These are phyloP conservation scores for Tortrix viridana DNA, from an alignment of 2,888 invertebrate species.

Conservation along the genomic window DNA sequence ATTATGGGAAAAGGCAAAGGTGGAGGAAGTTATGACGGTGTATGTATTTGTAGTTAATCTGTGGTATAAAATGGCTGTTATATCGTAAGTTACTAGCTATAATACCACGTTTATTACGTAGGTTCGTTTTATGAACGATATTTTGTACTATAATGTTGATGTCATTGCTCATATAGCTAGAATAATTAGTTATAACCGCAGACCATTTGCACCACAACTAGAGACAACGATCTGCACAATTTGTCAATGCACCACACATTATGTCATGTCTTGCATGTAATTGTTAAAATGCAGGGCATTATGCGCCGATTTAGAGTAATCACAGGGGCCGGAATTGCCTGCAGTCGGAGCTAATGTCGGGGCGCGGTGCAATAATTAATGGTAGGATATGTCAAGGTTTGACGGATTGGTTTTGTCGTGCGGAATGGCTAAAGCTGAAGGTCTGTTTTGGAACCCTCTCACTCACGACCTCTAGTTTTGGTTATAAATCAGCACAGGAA, in stretches of 20 bases:
- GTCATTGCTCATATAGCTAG: too few species aligned
- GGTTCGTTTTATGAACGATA: neutral
- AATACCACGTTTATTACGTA: neutral
- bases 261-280: slow-evolving; percentile 34
- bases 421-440: slow-evolving; percentile 23
- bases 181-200: too few species aligned
- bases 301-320: slow-evolving; percentile 29
- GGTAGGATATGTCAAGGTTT: slow-evolving; percentile 25
- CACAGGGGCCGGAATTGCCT: slow-evolving; percentile 21
- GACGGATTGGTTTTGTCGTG: slow-evolving; percentile 30
- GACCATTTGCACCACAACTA: slow-evolving; percentile 18
- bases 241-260: slow-evolving; percentile 29
- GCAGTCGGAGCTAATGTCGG: slow-evolving; percentile 23
- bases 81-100: neutral
- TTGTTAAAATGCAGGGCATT: slow-evolving; percentile 29
- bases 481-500: neutral
- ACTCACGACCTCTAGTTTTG: slow-evolving; percentile 18
- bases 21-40: slow-evolving; percentile 19
- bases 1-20: slow-evolving; percentile 48
- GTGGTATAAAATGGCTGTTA: slow-evolving; percentile 2
- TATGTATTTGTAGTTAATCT: slow-evolving; percentile 3
- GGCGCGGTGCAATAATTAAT: slow-evolving; percentile 30
- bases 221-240: slow-evolving; percentile 30
- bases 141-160: neutral
- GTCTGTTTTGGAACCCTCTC: slow-evolving; percentile 20